Evolutionary conservation across 1,140 invertebrate species (phyloP), one percentile per base, ranked within the genome.

Genomic region (Drosophila kepulauana): DNA sequence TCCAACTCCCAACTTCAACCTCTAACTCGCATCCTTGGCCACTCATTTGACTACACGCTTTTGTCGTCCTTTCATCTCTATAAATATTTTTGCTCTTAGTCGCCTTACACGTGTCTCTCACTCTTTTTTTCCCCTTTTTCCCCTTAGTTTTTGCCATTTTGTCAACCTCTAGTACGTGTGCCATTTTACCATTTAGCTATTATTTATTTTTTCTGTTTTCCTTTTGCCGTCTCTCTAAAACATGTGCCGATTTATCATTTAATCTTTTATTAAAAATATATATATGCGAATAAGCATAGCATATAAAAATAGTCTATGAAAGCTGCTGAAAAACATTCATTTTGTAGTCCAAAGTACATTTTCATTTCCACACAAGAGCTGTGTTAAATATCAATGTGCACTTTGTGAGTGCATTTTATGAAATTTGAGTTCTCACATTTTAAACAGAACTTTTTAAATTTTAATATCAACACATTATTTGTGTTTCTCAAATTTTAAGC

Each of bases 31-130:
- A 56, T 70, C 57, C 70, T 77, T 64, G 79, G 66, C 73, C 68
- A 84, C 69, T 87, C 84, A 87, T 87, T 87, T 88, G 84, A 79
- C 82, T 87, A 57, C 69, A 68, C 72, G 78, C 59, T 68, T 79
- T 75, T 74, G 78, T 75, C 79, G 66, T 69, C 59, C 59, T 76
- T 71, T 76, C 67, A 75, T 75, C 67, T 75, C 67, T 58, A 62
- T 49, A 74, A 74, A 75, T 64, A 75, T 64, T 75, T 75, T 75
- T 74, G 71, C 71, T 62, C 56, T 56, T 74, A 56, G 65, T 64
- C 67, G 58, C 43, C 59, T 45, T 62, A 57, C 71, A 62, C 62
- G 38, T 68, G 16, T 49, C n/a, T 15, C 43, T 20, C 56, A 41
- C 28, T 41, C 48, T 16, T 25, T 48, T 11, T 56, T 7, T 33